Evolutionary conservation across 2,113 vertebrate species (phyloP).

Genomic region (Phoenicopterus ruber): DNA sequence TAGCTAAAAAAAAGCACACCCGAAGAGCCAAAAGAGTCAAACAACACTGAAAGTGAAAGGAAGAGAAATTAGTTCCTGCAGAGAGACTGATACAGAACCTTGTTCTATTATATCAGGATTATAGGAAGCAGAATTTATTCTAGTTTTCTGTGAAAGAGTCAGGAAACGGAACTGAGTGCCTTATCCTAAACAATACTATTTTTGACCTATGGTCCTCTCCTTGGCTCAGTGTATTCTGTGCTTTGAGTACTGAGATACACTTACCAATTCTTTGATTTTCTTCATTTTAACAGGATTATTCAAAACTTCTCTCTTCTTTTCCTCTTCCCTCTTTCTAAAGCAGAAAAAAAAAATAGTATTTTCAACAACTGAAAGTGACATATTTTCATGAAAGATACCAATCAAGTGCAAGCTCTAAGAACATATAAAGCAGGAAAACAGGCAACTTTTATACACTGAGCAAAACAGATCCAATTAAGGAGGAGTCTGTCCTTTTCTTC

Average conservation of each 20-base stretch:
- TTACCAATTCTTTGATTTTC: conserved; percentile 94
- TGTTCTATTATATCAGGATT: background rate
- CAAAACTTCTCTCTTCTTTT: conserved; percentile 92
- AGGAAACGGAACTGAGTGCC: background rate
- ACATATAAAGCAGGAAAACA: background rate
- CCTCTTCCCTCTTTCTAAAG: conserved; percentile 90
- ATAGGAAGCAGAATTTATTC: background rate
- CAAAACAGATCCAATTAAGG: background rate
- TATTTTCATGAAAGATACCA: background rate
- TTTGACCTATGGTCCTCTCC: background rate
- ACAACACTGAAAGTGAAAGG: background rate
- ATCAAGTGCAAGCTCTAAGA: background rate
- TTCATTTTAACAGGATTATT: conserved; percentile 98
- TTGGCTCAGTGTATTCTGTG: background rate
- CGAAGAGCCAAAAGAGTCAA: background rate
- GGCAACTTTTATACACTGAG: too few relatives aligned
- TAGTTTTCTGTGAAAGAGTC: background rate
- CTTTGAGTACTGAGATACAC: background rate
- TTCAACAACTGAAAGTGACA: background rate
- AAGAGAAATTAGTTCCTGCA: background rate
- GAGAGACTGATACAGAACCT: background rate
- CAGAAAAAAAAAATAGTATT: background rate
- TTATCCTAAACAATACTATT: fast-evolving
- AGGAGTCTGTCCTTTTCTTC: background rate
- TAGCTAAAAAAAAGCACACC: background rate